Conservation (phyloP, 1,140 invertebrate species). For the Caenorhabditis remanei region DNA sequence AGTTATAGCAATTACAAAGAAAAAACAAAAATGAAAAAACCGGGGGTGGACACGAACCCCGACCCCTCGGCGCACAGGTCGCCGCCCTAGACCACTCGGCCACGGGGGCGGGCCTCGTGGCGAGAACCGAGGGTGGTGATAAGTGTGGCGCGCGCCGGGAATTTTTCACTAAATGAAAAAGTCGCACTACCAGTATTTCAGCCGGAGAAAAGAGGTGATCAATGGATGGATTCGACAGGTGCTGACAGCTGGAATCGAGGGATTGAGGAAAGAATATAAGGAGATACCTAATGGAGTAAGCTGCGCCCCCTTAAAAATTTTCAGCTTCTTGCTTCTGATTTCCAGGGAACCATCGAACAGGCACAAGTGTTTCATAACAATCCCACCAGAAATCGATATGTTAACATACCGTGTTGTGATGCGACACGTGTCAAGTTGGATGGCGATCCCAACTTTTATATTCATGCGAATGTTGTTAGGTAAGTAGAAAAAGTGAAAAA, state of each 20-base stretch:
- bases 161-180: no score
- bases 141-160: no score
- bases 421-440: constrained; percentile 39
- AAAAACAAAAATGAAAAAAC: neutral
- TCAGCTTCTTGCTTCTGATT: no score
- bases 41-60: no score
- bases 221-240: constrained; percentile 10
- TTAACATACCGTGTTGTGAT: constrained; percentile 56
- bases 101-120: no score
- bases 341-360: constrained; percentile 11
- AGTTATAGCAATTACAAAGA: neutral
- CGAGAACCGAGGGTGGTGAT: no score
- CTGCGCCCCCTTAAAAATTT: no score
- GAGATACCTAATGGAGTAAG: neutral
- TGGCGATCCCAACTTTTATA: constrained; percentile 53
- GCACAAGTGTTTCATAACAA: constrained; percentile 17
- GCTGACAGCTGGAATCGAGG: neutral
- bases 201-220: neutral
- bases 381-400: constrained; percentile 45
- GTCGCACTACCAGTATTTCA: neutral
- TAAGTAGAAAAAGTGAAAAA: neutral
- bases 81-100: no score
- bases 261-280: constrained; percentile 11
- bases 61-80: no score
- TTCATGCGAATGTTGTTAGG: constrained; percentile 58